phyloP scores from a whole-genome alignment of 2,797 vertebrate species.

The Silurus aristotelis region DNA sequence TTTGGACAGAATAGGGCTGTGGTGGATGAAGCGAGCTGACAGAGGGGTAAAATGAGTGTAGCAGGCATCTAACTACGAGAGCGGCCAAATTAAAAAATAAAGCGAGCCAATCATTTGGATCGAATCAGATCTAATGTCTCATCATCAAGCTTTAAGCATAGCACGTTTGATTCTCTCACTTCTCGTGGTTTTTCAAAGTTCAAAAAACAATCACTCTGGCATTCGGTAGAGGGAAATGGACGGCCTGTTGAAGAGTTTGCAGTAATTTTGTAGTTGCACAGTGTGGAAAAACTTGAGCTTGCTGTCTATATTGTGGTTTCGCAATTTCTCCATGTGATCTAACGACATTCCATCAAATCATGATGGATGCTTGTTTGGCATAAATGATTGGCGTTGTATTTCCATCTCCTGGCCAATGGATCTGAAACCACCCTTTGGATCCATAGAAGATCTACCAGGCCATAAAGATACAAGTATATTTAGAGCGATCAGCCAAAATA shows the following conservation, averaged over 20 bases:
- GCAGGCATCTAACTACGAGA: background rate
- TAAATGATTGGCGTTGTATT: background rate
- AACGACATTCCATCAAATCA: background rate
- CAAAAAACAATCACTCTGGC: background rate
- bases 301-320: background rate
- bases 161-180: conserved; percentile 7
- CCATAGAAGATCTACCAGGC: background rate
- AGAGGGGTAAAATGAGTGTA: background rate
- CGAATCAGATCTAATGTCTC: background rate
- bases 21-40: conserved; percentile 17
- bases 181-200: background rate
- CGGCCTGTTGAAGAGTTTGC: background rate
- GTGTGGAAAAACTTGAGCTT: background rate
- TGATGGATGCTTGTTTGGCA: background rate
- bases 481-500: too few relatives aligned
- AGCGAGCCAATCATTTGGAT: background rate
- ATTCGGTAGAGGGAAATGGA: background rate
- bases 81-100: background rate
- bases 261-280: background rate
- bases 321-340: background rate
- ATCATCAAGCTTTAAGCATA: background rate
- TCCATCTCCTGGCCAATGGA: background rate
- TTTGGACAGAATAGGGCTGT: conserved; percentile 14
- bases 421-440: background rate
- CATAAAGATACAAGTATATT: too few relatives aligned